Conservation (phyloP, 2,113 vertebrate species). For the Neotoma lepida region DNA sequence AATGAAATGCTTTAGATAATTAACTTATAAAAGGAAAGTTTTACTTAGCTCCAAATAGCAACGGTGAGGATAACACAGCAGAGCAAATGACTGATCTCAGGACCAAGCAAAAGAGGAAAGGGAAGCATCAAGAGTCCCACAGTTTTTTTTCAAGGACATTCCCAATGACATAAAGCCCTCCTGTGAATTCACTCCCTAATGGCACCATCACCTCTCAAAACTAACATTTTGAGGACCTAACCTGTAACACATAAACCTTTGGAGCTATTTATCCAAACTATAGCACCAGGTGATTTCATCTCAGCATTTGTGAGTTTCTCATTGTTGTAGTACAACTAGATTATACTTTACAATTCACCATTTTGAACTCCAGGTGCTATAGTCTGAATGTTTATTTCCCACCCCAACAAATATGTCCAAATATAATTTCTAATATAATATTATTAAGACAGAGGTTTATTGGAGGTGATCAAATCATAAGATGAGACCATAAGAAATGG, state of each 20-base stretch:
- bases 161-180: background rate
- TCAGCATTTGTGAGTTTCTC: background rate
- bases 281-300: background rate
- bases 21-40: background rate
- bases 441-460: background rate
- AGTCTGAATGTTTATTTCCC: background rate
- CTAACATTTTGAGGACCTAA: background rate
- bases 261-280: background rate
- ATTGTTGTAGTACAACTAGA: background rate
- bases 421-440: background rate
- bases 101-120: background rate
- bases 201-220: background rate
- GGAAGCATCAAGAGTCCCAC: background rate
- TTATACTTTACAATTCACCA: background rate
- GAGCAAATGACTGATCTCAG: background rate
- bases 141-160: background rate
- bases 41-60: background rate
- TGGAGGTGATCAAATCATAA: background rate
- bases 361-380: background rate
- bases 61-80: background rate
- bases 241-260: background rate
- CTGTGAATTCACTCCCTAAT: background rate
- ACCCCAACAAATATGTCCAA: background rate
- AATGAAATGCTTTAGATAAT: background rate
- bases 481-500: background rate